Percentiles rank a stretch among this genome's conserved stretches.
Evolutionary conservation across 2,113 vertebrate species (phyloP).

Genomic region (Anas platyrhynchos): DNA sequence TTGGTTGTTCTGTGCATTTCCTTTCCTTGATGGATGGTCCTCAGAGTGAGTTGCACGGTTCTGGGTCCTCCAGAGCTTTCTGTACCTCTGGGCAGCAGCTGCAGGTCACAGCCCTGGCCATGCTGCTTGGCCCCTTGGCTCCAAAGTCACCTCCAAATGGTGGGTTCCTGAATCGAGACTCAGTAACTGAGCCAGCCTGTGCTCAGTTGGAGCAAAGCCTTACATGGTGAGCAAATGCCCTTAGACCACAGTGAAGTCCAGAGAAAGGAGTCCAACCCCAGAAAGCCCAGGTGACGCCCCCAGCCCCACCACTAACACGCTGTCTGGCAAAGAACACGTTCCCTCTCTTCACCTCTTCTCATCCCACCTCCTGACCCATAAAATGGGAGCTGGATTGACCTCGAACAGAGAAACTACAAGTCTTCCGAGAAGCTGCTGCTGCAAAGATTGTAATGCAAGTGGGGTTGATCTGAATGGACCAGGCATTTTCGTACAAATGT

Average conservation of each 20-base stretch:
- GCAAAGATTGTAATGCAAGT: not conserved
- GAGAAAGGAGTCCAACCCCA: not conserved
- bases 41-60: not conserved
- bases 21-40: not conserved
- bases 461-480: not conserved
- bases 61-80: not conserved
- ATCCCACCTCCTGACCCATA: not conserved
- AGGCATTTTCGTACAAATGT: not conserved
- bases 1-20: not conserved
- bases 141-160: not conserved
- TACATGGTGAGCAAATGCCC: not conserved
- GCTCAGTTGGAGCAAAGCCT: not conserved
- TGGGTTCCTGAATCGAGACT: not conserved
- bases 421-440: not conserved
- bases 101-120: rapidly evolving
- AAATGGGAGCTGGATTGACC: not conserved
- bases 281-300: not conserved
- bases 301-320: not conserved
- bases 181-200: not conserved
- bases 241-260: not conserved
- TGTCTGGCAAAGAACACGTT: not conserved
- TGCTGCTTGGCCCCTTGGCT: not conserved
- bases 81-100: not conserved
- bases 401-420: not conserved
- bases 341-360: not conserved